These are phyloP conservation scores for Helostoma temminkii DNA, from an alignment of 2,797 vertebrate species.

Conservation along the genomic window DNA sequence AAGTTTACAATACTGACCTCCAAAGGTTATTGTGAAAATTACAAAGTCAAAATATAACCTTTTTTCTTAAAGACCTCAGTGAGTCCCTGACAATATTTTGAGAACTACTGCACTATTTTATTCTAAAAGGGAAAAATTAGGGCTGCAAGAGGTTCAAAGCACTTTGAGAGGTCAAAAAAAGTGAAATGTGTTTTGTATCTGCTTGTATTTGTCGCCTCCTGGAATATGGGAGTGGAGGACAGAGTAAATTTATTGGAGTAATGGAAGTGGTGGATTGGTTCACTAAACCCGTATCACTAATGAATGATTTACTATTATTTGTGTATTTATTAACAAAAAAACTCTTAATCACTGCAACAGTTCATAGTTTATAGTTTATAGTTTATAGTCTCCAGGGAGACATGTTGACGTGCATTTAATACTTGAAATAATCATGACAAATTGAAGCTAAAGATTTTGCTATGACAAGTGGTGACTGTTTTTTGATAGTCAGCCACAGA, in stretches of 20 bases:
- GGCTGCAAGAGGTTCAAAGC: not conserved
- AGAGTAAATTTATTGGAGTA: not conserved
- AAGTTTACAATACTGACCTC: not conserved
- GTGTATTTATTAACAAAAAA: not conserved
- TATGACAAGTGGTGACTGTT: not conserved
- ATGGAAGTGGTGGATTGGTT: conserved; percentile 1
- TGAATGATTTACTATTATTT: not conserved
- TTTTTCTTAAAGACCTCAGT: not conserved
- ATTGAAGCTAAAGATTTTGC: not conserved
- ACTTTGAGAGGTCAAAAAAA: no score
- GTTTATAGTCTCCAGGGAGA: not conserved
- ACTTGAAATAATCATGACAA: not conserved
- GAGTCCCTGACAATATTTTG: not conserved
- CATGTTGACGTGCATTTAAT: not conserved
- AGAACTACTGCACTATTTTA: not conserved
- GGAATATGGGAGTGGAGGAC: not conserved
- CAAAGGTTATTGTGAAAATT: not conserved
- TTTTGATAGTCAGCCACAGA: no score
- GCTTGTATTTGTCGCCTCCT: not conserved
- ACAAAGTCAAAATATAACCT: not conserved
- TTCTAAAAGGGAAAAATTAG: not conserved
- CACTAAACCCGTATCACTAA: not conserved
- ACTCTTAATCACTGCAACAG: not conserved
- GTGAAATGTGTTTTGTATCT: conserved; percentile 8
- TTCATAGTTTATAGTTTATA: no score